phyloP scores from a whole-genome alignment of 1,140 invertebrate genomes.

The Amyelois transitella region DNA sequence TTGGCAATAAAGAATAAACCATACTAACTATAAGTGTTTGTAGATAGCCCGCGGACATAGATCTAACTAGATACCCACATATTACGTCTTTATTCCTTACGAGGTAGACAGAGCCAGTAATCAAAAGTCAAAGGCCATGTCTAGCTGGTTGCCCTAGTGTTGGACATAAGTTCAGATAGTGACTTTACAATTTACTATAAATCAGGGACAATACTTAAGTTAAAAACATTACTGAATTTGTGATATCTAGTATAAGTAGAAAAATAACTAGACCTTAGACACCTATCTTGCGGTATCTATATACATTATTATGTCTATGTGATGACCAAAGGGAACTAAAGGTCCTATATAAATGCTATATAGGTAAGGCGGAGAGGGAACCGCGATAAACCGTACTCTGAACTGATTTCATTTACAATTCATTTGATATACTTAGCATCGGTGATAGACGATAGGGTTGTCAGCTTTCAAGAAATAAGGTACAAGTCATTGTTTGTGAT shows the following conservation, averaged over 20 bases:
- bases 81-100: too few species aligned
- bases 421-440: constrained; percentile 59
- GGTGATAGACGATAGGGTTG: constrained; percentile 35
- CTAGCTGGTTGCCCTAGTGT: too few species aligned
- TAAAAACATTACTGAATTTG: too few species aligned
- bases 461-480: background rate
- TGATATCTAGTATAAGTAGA: too few species aligned
- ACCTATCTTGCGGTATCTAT: too few species aligned
- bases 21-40: background rate
- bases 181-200: too few species aligned
- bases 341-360: background rate
- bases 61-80: too few species aligned
- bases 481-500: background rate
- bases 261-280: too few species aligned
- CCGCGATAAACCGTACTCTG: constrained; percentile 45
- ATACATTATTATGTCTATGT: background rate
- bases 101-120: too few species aligned
- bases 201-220: too few species aligned
- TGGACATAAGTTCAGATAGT: too few species aligned
- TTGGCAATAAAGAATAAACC: background rate
- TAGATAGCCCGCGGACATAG: background rate
- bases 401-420: constrained; percentile 70
- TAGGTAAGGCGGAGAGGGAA: background rate
- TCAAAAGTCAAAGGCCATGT: too few species aligned
- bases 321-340: background rate